Conservation (phyloP, 2,113 vertebrate species). For the Salvator merianae region DNA sequence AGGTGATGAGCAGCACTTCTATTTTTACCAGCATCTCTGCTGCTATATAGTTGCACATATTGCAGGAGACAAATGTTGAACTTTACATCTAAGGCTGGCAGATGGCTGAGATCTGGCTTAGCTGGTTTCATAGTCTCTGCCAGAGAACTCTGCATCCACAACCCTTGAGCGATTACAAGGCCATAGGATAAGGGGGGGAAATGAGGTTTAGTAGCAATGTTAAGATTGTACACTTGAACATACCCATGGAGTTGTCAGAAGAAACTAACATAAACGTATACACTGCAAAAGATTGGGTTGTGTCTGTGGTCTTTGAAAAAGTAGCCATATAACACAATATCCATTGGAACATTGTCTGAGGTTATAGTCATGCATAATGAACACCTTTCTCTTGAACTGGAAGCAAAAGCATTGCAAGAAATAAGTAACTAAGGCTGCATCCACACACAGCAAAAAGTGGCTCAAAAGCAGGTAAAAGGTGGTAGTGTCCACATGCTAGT, state of each 20-base stretch:
- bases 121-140: slow-evolving; percentile 45
- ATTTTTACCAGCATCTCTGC: slow-evolving; percentile 32
- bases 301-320: neutral
- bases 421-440: neutral
- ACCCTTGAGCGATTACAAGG: slow-evolving; percentile 60
- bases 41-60: slow-evolving; percentile 45
- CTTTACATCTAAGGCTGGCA: slow-evolving; percentile 54
- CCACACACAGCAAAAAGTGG: no score
- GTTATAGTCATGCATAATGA: neutral
- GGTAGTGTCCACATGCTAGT: no score
- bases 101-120: slow-evolving; percentile 57
- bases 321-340: neutral
- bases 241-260: slow-evolving; percentile 43
- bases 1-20: slow-evolving; percentile 15
- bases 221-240: slow-evolving; percentile 36
- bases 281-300: neutral
- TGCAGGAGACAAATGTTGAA: slow-evolving; percentile 57
- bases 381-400: neutral
- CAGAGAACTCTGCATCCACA: slow-evolving; percentile 17
- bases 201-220: slow-evolving; percentile 51
- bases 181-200: slow-evolving; percentile 52
- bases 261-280: neutral
- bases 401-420: neutral
- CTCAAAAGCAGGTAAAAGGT: no score
- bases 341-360: neutral